Base-by-base conservation (phyloP, 2,113 vertebrate species). In the Aldabrachelys gigantea region DNA sequence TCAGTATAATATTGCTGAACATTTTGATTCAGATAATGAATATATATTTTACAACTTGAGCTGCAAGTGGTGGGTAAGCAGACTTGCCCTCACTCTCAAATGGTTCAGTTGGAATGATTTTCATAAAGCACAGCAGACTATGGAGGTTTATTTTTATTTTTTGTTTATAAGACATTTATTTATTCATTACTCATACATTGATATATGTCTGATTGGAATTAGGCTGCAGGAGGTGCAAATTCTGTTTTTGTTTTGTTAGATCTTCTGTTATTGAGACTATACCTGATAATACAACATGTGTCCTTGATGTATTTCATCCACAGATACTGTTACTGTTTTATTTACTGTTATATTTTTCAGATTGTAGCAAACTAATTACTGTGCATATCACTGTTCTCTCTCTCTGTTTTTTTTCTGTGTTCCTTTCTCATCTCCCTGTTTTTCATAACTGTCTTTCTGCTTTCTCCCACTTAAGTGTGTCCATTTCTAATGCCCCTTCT, bases 261-360 rank as follows among this genome's bases (percentile, higher is more conserved):
- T 10, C 76, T 14, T 31, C 8, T 84, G 6, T 84, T 94, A 92
- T 89, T 78, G 41, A 78, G 41, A 27, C 41, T 57, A 38, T 17
- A 94, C 12, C 87, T 85, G 29, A 75, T 90, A 52, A 78, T 24
- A 78, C 75, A 88, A 92, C 1, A 5, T 10, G 50, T 90, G 8
- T 86, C 86, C 85, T 94, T 80, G 94, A 89, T 25, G 76, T 50
- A 57, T 86, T 94, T 95, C 69, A 89, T 89, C 35, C 89, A 65
- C 72, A 96, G 53, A 47, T 31, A 72, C 31, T 29, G 53, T 57
- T 82, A 57, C 79, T 53, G 19, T 90, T 88, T 84, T 81, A 44
- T 31, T 89, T 10, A 44, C 92, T 3, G 53, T 2, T 65, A 78
- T 50, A 76, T 6, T 6, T 87, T 91, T 89, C 5, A 47, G 13